Evolutionary conservation across 2,797 vertebrate genomes (phyloP).

Genomic region (Microhierax caerulescens): DNA sequence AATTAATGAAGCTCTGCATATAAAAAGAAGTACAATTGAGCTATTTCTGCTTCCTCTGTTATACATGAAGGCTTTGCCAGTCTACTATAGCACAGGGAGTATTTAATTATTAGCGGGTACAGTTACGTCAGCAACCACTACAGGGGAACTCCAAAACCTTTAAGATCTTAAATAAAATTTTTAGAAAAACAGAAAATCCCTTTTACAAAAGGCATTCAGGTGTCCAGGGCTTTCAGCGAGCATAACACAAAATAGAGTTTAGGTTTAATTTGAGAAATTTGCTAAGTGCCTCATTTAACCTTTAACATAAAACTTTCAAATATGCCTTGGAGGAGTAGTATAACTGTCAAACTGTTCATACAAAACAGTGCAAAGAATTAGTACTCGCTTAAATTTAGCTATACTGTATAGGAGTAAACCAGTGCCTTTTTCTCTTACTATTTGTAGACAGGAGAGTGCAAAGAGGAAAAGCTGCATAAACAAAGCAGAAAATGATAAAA

Average conservation of each 20-base stretch:
- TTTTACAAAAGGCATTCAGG: background rate
- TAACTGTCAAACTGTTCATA: background rate
- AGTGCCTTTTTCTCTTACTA: background rate
- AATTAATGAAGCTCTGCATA: conserved; percentile 32
- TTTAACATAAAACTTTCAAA: background rate
- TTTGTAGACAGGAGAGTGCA: background rate
- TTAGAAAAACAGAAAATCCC: conserved; percentile 10
- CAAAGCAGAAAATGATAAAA: background rate
- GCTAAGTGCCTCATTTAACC: background rate
- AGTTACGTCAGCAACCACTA: conserved; percentile 5
- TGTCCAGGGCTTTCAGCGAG: background rate
- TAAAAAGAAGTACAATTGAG: background rate
- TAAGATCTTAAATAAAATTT: background rate
- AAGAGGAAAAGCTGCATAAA: background rate
- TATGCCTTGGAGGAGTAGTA: background rate
- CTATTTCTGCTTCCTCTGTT: conserved; percentile 40
- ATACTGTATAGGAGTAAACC: background rate
- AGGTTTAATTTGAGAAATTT: background rate
- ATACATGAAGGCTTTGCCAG: conserved; percentile 15
- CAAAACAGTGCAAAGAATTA: background rate
- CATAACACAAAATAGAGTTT: background rate
- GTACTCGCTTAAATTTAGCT: background rate
- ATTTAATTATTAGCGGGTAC: background rate
- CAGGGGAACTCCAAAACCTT: background rate
- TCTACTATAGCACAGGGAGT: conserved; percentile 32